phyloP scores from a whole-genome alignment of 1,140 invertebrate genomes.

The Mactra quadrangularis region DNA sequence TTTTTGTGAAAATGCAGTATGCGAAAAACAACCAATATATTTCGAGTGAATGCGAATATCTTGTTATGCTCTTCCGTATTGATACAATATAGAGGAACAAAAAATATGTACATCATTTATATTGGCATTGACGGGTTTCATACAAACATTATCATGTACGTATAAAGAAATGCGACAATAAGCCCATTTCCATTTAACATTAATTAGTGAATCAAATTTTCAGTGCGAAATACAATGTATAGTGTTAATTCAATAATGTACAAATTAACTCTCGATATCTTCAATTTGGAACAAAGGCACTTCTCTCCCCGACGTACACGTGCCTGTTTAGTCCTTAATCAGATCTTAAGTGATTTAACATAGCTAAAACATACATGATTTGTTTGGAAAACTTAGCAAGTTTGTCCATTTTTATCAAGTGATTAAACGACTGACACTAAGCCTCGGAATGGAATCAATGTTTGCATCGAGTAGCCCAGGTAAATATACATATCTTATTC shows the following conservation, averaged over 20 bases:
- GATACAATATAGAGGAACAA: too few species aligned
- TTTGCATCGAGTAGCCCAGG: slow-evolving; percentile 9
- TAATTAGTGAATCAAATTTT: too few species aligned
- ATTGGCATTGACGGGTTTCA: too few species aligned
- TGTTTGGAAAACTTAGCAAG: slow-evolving; percentile 59
- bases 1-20: too few species aligned
- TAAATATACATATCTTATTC: slow-evolving; percentile 35
- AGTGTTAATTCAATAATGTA: neutral
- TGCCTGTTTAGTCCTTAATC: slow-evolving; percentile 47
- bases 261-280: too few species aligned
- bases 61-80: too few species aligned
- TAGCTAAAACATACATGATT: slow-evolving; percentile 54
- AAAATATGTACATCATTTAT: too few species aligned
- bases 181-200: too few species aligned
- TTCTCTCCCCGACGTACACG: slow-evolving; percentile 10
- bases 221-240: slow-evolving; percentile 16
- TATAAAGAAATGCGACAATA: too few species aligned
- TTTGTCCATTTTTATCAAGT: slow-evolving; percentile 49
- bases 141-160: too few species aligned
- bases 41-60: too few species aligned
- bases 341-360: slow-evolving; percentile 57
- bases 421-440: slow-evolving; percentile 47
- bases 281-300: slow-evolving; percentile 36
- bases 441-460: neutral
- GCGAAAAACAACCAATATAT: too few species aligned